These are phyloP conservation scores for Cossypha niveicapilla DNA, from an alignment of 2,797 vertebrate species.

Conservation along the genomic window DNA sequence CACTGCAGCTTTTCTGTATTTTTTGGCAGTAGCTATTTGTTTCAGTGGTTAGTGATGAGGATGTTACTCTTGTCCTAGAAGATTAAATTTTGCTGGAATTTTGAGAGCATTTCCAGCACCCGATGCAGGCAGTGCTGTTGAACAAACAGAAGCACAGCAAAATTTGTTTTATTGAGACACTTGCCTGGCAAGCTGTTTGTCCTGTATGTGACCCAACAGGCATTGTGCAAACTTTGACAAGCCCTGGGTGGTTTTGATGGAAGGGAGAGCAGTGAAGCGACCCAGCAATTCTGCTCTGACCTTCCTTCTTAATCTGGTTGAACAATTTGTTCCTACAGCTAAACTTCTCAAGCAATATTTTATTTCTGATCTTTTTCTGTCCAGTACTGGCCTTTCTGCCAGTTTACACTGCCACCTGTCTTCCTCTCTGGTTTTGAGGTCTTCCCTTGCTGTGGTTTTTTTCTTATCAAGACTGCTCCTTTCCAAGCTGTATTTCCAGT, in stretches of 20 bases:
- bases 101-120: background rate
- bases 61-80: background rate
- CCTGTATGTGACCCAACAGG: background rate
- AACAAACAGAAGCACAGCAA: background rate
- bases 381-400: background rate
- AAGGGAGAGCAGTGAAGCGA: background rate
- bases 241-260: background rate
- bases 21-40: background rate
- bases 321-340: background rate
- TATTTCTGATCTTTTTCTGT: background rate
- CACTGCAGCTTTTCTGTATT: background rate
- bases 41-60: background rate
- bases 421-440: background rate
- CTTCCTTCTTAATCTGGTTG: background rate
- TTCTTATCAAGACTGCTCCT: background rate
- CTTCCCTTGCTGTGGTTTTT: background rate
- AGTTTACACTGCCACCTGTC: background rate
- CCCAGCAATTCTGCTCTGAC: background rate
- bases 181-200: background rate
- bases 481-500: background rate
- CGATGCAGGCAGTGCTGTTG: fast-evolving
- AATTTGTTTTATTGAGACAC: background rate
- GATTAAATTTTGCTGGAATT: background rate
- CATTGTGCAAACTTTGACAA: background rate
- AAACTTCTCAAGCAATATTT: background rate